These are phyloP conservation scores for Epizoanthus stellaris DNA, from an alignment of 92 coral and sea anemone species.

Conservation along the genomic window DNA sequence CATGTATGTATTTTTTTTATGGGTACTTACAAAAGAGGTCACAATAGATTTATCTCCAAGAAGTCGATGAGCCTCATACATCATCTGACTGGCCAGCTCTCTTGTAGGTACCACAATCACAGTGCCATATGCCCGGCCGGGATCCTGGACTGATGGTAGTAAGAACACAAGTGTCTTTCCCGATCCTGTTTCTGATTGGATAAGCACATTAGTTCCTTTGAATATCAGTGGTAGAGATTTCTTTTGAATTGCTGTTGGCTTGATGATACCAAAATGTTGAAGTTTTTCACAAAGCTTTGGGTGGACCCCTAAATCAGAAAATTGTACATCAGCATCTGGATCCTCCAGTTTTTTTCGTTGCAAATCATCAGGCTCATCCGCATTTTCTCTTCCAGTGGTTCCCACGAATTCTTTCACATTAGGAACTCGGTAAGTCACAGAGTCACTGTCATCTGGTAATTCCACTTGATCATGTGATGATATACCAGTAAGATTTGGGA, in stretches of 20 bases:
- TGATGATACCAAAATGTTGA: constrained; percentile 47
- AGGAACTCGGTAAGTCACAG: constrained; percentile 70
- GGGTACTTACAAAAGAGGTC: constrained; percentile 83
- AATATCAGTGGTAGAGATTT: constrained; percentile 69
- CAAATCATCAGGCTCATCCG: not conserved
- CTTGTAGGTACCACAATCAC: constrained; percentile 86
- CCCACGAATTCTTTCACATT: constrained; percentile 38
- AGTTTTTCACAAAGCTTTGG: constrained; percentile 76
- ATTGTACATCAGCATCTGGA: not conserved
- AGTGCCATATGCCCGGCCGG: constrained; percentile 83
- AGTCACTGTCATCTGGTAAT: constrained; percentile 68
- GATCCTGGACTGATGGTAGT: constrained; percentile 83
- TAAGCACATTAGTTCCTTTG: constrained; percentile 61
- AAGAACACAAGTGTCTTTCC: constrained; percentile 86
- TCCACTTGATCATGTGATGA: constrained; percentile 39
- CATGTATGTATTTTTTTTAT: not conserved
- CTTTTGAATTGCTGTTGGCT: constrained; percentile 74
- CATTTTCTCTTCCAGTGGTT: not conserved
- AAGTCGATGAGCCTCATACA: constrained; percentile 78
- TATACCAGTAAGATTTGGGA: constrained; percentile 63
- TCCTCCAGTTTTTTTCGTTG: constrained; percentile 15
- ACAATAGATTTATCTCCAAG: constrained; percentile 79
- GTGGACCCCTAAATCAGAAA: constrained; percentile 74
- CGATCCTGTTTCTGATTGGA: constrained; percentile 90
- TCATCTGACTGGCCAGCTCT: constrained; percentile 89